These are phyloP conservation scores for Phanerotoma sp. DNA, from an alignment of 2,888 invertebrate genomes.

Conservation along the genomic window DNA sequence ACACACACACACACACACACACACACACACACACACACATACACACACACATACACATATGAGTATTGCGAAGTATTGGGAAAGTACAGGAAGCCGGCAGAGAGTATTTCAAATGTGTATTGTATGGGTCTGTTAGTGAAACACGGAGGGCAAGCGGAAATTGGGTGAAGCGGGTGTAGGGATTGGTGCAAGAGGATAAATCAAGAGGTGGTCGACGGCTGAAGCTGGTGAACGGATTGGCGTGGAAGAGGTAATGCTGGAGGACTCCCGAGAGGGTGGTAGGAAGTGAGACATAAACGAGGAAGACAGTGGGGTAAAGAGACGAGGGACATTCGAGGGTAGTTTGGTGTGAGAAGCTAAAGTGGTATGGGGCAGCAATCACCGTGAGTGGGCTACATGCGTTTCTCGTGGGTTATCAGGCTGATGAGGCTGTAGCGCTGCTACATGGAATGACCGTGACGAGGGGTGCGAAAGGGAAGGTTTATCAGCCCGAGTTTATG, in stretches of 20 bases:
- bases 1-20: too few relatives aligned
- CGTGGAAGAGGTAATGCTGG: conserved; percentile 22
- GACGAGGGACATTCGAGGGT: conserved; percentile 12
- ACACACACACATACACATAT: too few relatives aligned
- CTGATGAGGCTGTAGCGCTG: conserved; percentile 45
- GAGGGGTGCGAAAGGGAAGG: conserved; percentile 32
- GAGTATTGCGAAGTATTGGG: too few relatives aligned
- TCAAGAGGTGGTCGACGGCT: conserved; percentile 26
- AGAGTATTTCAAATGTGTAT: too few relatives aligned
- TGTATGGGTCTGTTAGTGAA: too few relatives aligned
- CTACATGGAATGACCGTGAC: conserved; percentile 29
- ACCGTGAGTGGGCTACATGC: conserved; percentile 56
- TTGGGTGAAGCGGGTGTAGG: conserved; percentile 28
- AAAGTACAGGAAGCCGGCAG: too few relatives aligned
- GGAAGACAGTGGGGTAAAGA: conserved; percentile 29
- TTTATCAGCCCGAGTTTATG: conserved; percentile 42
- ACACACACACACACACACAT: too few relatives aligned
- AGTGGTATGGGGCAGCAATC: conserved; percentile 48
- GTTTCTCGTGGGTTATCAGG: conserved; percentile 52
- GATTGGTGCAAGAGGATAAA: conserved; percentile 30
- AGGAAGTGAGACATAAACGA: conserved; percentile 24
- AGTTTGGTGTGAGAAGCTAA: not conserved
- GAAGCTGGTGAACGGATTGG: conserved; percentile 31
- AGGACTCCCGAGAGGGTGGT: conserved; percentile 6
- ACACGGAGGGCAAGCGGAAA: conserved; percentile 23